phyloP scores from a whole-genome alignment of 35 echinoderm and acorn worm genomes.

The Amphiura filiformis region DNA sequence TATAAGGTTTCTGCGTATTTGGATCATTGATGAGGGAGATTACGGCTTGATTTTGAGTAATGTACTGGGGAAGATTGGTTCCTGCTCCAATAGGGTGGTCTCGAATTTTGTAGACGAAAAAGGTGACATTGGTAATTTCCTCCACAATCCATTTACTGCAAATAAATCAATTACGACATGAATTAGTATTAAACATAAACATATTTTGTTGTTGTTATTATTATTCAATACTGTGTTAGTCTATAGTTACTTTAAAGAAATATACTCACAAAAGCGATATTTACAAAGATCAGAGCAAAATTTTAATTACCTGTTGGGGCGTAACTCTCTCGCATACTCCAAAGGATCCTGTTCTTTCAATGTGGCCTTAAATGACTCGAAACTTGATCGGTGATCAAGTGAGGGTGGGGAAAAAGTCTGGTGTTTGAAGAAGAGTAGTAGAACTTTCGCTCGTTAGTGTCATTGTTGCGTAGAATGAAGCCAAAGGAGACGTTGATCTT shows the following conservation, averaged over 20 bases:
- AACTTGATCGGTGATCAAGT: conserved; percentile 5
- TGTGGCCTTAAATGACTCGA: not conserved
- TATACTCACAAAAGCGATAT: no score
- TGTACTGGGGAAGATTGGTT: not conserved
- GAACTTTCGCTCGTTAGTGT: not conserved
- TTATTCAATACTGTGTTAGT: no score
- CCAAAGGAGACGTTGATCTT: conserved; percentile 1
- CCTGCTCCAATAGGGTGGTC: not conserved
- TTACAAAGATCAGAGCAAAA: no score
- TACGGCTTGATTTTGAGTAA: not conserved
- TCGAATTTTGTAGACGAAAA: not conserved
- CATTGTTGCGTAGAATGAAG: not conserved
- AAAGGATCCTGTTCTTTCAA: conserved; percentile 16
- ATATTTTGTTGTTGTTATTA: no score
- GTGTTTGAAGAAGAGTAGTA: not conserved
- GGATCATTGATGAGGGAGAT: not conserved
- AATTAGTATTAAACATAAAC: no score
- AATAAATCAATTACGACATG: no score
- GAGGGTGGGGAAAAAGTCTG: conserved; percentile 1
- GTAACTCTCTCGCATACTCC: not conserved
- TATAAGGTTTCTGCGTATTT: not conserved
- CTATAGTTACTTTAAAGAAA: no score
- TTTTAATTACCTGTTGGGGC: no score
- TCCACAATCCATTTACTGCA: conserved; percentile 41
- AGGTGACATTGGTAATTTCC: conserved; percentile 14